Evolutionary conservation across 2,888 invertebrate genomes (phyloP).

Genomic region (Muscina levida): DNA sequence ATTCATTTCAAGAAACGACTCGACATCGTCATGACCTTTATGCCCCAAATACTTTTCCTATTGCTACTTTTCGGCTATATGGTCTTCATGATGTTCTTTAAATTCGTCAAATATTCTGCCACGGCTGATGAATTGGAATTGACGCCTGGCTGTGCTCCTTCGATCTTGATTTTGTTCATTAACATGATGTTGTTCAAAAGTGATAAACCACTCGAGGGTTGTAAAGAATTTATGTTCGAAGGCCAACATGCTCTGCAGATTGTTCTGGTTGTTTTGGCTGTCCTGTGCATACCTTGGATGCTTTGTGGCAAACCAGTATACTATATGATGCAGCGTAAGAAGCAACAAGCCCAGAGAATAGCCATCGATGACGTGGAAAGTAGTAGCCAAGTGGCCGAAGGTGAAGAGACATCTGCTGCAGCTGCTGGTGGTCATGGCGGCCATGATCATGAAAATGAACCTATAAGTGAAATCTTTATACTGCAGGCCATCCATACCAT

Average conservation of each 20-base stretch:
- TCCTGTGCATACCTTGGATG: constrained; percentile 96
- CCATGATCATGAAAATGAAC: constrained; percentile 82
- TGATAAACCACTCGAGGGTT: constrained; percentile 78
- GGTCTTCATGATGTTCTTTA: constrained; percentile 94
- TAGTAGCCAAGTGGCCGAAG: constrained; percentile 68
- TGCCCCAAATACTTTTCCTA: constrained; percentile 95
- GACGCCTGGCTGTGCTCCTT: constrained; percentile 85
- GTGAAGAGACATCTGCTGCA: constrained; percentile 66
- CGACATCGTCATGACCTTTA: constrained; percentile 89
- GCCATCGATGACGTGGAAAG: constrained; percentile 37
- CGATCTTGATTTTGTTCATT: constrained; percentile 88
- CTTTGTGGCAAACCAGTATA: constrained; percentile 93
- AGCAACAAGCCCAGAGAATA: constrained; percentile 52
- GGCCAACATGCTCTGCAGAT: constrained; percentile 87
- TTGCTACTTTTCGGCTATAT: constrained; percentile 93
- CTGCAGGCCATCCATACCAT: constrained; percentile 98
- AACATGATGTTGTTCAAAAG: constrained; percentile 88
- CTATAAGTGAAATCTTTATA: constrained; percentile 93
- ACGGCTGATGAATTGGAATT: constrained; percentile 77
- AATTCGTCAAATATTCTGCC: constrained; percentile 88
- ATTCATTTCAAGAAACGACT: constrained; percentile 86
- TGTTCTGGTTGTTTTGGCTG: constrained; percentile 87
- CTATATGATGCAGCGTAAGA: constrained; percentile 82
- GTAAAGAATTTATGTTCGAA: constrained; percentile 85
- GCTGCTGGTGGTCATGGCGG: constrained; percentile 79